Evolutionary conservation across 2,797 vertebrate genomes (phyloP).

Genomic region (Scyliorhinus canicula): DNA sequence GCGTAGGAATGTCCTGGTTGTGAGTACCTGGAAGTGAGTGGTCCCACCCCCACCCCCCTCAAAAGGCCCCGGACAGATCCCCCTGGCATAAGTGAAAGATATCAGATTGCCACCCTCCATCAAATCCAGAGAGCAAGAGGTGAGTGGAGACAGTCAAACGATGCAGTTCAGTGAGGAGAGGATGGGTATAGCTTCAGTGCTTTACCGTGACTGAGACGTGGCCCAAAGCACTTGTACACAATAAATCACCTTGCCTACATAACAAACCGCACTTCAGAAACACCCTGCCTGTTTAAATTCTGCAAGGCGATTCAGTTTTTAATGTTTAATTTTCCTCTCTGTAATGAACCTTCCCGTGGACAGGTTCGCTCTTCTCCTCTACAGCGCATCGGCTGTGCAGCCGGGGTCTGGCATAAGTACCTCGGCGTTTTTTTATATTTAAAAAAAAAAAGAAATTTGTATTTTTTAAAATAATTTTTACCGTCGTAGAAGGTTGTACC

Average conservation of each 20-base stretch:
- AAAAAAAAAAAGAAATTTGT: neutral
- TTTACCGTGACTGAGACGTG: neutral
- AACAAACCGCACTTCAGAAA: constrained; percentile 13
- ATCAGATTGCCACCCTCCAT: neutral
- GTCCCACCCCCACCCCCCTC: too few species aligned
- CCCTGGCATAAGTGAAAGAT: neutral
- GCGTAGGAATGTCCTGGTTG: too few species aligned
- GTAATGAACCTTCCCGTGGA: neutral
- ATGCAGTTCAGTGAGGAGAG: neutral
- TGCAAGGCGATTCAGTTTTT: neutral
- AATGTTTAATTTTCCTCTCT: neutral
- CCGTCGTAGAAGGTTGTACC: constrained; percentile 3
- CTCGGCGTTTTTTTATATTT: neutral
- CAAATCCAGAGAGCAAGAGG: neutral
- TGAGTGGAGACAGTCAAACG: neutral
- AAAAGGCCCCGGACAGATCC: too few species aligned
- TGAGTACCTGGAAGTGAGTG: too few species aligned
- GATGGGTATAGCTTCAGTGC: neutral
- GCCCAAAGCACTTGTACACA: neutral
- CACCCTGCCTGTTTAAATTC: neutral
- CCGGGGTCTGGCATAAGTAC: neutral
- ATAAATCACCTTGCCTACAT: neutral
- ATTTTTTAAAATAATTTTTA: constrained; percentile 24
- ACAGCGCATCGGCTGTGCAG: neutral
- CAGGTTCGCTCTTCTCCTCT: neutral